Percentiles rank a stretch among this genome's conserved stretches.
Evolutionary conservation across 1,140 invertebrate genomes (phyloP).

Genomic region (Drosophila bipectinata): DNA sequence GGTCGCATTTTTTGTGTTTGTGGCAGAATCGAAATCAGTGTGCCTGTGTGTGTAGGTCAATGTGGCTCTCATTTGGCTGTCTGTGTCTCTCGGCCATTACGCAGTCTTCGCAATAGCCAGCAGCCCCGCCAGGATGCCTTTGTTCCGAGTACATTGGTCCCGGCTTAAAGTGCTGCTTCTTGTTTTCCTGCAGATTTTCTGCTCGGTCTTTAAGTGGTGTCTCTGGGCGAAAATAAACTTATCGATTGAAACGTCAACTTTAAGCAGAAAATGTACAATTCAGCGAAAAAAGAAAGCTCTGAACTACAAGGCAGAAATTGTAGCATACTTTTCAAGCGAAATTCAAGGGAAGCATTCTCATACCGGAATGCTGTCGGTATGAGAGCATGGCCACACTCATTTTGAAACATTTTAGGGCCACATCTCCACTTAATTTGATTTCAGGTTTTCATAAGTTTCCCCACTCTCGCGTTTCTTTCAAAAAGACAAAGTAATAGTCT

Average conservation of each 20-base stretch:
- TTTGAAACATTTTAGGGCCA: too few species aligned
- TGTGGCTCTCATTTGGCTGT: slow-evolving; percentile 53
- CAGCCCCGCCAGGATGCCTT: slow-evolving; percentile 37
- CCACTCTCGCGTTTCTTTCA: background rate
- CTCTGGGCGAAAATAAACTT: slow-evolving; percentile 13
- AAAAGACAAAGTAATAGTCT: slow-evolving; percentile 42
- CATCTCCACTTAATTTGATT: background rate
- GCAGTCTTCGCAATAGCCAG: slow-evolving; percentile 37
- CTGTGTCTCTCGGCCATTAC: slow-evolving; percentile 58
- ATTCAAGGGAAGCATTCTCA: background rate
- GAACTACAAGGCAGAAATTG: background rate
- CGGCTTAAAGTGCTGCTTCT: slow-evolving; percentile 26
- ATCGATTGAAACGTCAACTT: slow-evolving; percentile 1
- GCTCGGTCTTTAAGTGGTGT: background rate
- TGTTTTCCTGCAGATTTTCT: slow-evolving; percentile 2
- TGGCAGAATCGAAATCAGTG: slow-evolving; percentile 36
- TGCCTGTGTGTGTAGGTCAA: slow-evolving; percentile 72
- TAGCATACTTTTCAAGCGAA: background rate
- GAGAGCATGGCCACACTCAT: too few species aligned
- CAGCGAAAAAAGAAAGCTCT: too few species aligned
- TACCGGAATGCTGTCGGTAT: too few species aligned
- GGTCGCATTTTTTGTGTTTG: slow-evolving; percentile 37
- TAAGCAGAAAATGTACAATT: background rate
- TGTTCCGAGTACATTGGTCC: slow-evolving; percentile 49
- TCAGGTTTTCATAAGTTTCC: background rate